Conservation (phyloP, 2,888 invertebrate genomes). For the Cordylochernes scorpioides region DNA sequence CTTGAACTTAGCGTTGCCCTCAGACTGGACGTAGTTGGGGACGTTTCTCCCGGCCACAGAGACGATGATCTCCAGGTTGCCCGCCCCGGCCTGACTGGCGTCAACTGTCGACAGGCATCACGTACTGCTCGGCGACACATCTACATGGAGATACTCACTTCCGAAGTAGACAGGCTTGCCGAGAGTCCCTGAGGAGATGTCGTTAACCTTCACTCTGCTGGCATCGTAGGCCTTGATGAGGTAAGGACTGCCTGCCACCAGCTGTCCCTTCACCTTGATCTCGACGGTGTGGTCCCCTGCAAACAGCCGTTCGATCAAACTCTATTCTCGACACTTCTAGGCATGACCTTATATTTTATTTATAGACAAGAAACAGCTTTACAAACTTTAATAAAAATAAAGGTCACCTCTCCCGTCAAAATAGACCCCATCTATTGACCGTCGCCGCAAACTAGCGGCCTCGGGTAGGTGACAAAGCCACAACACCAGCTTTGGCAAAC, state of each 20-base stretch:
- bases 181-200: slow-evolving; percentile 64
- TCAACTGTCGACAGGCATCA: slow-evolving; percentile 26
- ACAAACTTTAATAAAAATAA: background rate
- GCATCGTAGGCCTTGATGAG: slow-evolving; percentile 86
- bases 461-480: no score
- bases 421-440: no score
- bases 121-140: no score
- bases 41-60: slow-evolving; percentile 87
- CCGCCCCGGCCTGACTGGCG: slow-evolving; percentile 46
- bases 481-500: no score
- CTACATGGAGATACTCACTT: no score
- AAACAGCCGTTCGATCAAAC: no score
- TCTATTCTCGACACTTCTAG: no score
- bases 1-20: slow-evolving; percentile 77
- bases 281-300: slow-evolving; percentile 72
- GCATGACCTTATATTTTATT: background rate
- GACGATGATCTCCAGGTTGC: slow-evolving; percentile 88
- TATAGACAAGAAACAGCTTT: background rate
- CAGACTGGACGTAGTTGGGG: slow-evolving; percentile 88
- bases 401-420: no score
- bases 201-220: slow-evolving; percentile 71
- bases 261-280: slow-evolving; percentile 26
- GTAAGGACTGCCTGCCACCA: slow-evolving; percentile 51
- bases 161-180: slow-evolving; percentile 80
- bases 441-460: no score